Evolutionary conservation across 1,140 invertebrate species (phyloP), one percentile per base, ranked within the genome.

Genomic region (Pissodes strobi): DNA sequence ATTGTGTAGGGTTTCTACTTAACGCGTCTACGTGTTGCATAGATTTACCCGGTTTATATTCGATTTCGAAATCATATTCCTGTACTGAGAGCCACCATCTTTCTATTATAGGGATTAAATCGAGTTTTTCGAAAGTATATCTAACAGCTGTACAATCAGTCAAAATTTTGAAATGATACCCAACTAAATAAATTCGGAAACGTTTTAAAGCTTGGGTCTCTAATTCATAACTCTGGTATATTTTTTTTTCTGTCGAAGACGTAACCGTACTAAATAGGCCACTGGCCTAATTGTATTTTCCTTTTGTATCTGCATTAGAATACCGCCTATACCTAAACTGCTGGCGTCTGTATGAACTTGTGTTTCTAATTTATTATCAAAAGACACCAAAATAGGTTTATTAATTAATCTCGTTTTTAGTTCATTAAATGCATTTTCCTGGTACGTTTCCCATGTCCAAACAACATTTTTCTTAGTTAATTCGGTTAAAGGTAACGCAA

Each of bases 31-130:
- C 57, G 18, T 60, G 57, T 0, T 1, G 1, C 43, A 60, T 60
- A 49, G 49, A 30, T 23, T 0, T 17, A 4, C 58, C 15, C 2
- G 41, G 0, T 2, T 45, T 1, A n/a, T 60, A 34, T 34, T 39
- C 2, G 10, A 62, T 43, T 22, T 51, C 70, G 53, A 78, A 79
- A 10, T 73, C 6, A 48, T 71, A 79, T 46, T 79, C 75, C 60
- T 80, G 77, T 37, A 80, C 59, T 63, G 67, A 74, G 0, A 75
- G 71, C 75, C 78, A 76, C 78, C 79, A 79, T 4, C 74, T 56
- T 8, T 69, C 77, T 1, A 52, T 38, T 18, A 48, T 23, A 10
- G 45, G 46, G 1, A 70, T 18, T 18, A 76, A 51, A 41, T 74
- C 72, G 23, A 63, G 66, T 18, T 67, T 70, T 10, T n/a, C 13